phyloP scores from a whole-genome alignment of 2,797 vertebrate species.

The Scleropages formosus region DNA sequence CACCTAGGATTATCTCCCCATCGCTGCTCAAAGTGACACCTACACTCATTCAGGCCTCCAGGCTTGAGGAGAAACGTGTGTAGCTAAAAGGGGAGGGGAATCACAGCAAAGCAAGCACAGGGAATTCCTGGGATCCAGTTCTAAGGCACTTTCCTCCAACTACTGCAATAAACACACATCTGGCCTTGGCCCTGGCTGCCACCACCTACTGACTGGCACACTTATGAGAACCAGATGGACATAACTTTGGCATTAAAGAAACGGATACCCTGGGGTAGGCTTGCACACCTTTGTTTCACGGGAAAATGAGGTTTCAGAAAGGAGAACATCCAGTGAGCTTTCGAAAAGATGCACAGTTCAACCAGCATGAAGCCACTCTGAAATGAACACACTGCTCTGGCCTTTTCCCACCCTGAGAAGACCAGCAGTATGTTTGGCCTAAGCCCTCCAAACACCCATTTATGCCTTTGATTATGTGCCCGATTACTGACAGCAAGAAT shows the following conservation, averaged over 20 bases:
- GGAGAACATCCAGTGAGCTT: too few relatives aligned
- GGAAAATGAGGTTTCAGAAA: not conserved
- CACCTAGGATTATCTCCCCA: too few relatives aligned
- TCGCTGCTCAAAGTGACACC: too few relatives aligned
- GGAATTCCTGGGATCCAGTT: constrained; percentile 28
- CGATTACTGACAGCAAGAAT: too few relatives aligned
- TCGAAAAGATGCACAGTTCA: not conserved
- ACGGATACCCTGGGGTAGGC: not conserved
- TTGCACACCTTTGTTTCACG: not conserved
- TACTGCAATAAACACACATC: constrained; percentile 36
- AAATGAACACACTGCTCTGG: too few relatives aligned
- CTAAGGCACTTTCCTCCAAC: constrained; percentile 30
- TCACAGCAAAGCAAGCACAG: not conserved
- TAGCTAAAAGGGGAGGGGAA: too few relatives aligned
- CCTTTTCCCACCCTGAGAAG: too few relatives aligned
- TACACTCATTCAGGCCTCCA: too few relatives aligned
- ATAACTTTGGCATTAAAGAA: not conserved
- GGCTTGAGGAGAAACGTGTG: too few relatives aligned
- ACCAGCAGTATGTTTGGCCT: too few relatives aligned
- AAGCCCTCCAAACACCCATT: too few relatives aligned
- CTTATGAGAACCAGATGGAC: constrained; percentile 17
- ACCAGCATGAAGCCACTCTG: not conserved
- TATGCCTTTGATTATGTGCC: too few relatives aligned
- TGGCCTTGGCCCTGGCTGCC: constrained; percentile 19
- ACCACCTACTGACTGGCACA: constrained; percentile 12